Evolutionary conservation across 2,888 invertebrate species (phyloP).

Genomic region (Xanthorhoe spadicearia): DNA sequence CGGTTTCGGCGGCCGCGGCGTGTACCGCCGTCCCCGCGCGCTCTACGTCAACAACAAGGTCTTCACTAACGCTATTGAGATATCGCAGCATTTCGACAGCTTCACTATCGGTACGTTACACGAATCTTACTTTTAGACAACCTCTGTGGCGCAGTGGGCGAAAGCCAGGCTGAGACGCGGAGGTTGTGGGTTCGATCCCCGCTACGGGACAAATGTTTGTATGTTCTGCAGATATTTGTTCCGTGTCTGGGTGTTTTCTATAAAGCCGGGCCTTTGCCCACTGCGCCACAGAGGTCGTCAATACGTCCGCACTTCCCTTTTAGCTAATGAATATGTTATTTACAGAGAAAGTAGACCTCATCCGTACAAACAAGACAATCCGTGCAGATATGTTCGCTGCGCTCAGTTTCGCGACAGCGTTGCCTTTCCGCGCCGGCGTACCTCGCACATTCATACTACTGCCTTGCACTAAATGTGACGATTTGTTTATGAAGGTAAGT

Average conservation of each 20-base stretch:
- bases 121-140: too few relatives aligned
- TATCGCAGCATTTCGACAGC: conserved; percentile 88
- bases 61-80: conserved; percentile 87
- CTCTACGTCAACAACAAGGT: conserved; percentile 89
- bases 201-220: too few relatives aligned
- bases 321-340: neutral
- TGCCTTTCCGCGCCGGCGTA: conserved; percentile 93
- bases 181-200: too few relatives aligned
- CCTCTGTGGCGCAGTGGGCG: neutral
- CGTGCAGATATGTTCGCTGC: conserved; percentile 89
- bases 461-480: conserved; percentile 91
- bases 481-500: conserved; percentile 87
- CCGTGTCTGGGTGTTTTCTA: too few relatives aligned
- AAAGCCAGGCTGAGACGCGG: too few relatives aligned
- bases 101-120: conserved; percentile 85
- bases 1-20: conserved; percentile 91
- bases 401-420: conserved; percentile 88
- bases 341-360: conserved; percentile 63
- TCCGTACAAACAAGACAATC: conserved; percentile 55
- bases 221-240: too few relatives aligned
- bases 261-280: too few relatives aligned
- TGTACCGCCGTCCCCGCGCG: conserved; percentile 89
- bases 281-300: too few relatives aligned
- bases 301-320: too few relatives aligned
- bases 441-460: conserved; percentile 92